Evolutionary conservation across 2,888 invertebrate species (phyloP).

Genomic region (Pherbina coryleti): DNA sequence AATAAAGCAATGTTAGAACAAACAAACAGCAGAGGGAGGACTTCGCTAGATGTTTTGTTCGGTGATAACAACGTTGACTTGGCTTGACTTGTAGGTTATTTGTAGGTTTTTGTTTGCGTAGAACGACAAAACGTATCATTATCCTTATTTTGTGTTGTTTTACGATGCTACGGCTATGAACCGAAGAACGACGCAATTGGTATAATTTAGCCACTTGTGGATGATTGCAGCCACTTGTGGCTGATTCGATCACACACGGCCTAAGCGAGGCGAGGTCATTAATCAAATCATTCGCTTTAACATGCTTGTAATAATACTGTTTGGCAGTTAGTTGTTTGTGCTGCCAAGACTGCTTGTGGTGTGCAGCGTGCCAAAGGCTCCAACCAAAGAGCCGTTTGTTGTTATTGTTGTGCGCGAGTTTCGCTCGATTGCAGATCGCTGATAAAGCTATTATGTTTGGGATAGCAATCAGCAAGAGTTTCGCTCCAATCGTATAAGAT

Average conservation of each 20-base stretch:
- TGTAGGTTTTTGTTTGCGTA: conserved; percentile 59
- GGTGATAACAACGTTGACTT: not conserved
- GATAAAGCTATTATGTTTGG: conserved; percentile 65
- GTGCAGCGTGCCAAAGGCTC: conserved; percentile 31
- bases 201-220: conserved; percentile 61
- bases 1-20: not conserved
- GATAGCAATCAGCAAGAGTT: conserved; percentile 50
- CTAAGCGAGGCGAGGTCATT: conserved; percentile 56
- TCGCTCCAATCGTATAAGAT: conserved; percentile 30
- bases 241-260: conserved; percentile 6
- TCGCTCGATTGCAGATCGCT: conserved; percentile 54
- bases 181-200: conserved; percentile 30
- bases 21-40: not conserved
- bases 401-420: conserved; percentile 25
- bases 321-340: conserved; percentile 25
- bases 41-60: not conserved
- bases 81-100: not conserved
- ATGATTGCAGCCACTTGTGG: conserved; percentile 55
- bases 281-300: conserved; percentile 58
- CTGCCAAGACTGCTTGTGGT: not conserved
- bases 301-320: conserved; percentile 43
- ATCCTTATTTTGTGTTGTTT: conserved; percentile 48
- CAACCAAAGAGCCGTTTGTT: conserved; percentile 24
- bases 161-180: conserved; percentile 3
- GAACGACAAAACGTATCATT: conserved; percentile 61